These are phyloP conservation scores for Macroramphosus scolopax DNA, from an alignment of 2,797 vertebrate species.

Conservation along the genomic window DNA sequence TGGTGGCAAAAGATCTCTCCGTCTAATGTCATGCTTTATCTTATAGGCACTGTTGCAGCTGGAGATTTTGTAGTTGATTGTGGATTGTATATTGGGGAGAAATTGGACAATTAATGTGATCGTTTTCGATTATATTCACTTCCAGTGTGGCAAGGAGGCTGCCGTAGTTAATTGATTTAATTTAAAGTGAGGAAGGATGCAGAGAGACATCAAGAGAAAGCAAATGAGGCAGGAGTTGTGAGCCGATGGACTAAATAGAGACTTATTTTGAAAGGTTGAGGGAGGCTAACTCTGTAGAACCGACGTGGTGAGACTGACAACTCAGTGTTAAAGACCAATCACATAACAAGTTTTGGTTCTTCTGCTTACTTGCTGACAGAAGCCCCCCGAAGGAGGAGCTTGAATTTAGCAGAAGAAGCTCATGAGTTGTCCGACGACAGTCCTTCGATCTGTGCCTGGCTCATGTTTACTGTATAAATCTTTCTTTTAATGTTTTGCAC, in stretches of 20 bases:
- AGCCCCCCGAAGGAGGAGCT: conserved; percentile 3
- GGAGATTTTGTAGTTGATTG: too few species aligned
- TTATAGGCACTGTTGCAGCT: conserved; percentile 23
- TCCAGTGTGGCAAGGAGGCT: conserved; percentile 4
- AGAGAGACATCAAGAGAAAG: too few species aligned
- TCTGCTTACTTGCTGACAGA: too few species aligned
- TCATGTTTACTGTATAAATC: conserved; percentile 78
- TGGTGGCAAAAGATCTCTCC: conserved; percentile 35
- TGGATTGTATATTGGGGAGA: too few species aligned
- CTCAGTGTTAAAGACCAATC: too few species aligned
- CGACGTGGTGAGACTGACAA: conserved; percentile 3
- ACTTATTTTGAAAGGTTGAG: too few species aligned
- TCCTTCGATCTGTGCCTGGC: conserved; percentile 64
- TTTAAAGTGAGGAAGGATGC: too few species aligned
- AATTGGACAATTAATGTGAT: conserved; percentile 28
- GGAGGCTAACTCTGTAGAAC: conserved; percentile 7
- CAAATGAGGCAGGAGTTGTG: too few species aligned
- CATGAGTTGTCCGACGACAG: conserved; percentile 59
- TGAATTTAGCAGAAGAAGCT: conserved; percentile 28
- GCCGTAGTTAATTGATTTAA: conserved; percentile 1
- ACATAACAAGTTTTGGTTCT: conserved; percentile 3
- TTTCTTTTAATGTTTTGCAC: conserved; percentile 86
- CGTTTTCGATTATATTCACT: conserved; percentile 14
- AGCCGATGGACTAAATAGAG: too few species aligned
- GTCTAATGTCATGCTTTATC: conserved; percentile 46